phyloP scores from a whole-genome alignment of 2,797 vertebrate species.

The Iguana delicatissima region DNA sequence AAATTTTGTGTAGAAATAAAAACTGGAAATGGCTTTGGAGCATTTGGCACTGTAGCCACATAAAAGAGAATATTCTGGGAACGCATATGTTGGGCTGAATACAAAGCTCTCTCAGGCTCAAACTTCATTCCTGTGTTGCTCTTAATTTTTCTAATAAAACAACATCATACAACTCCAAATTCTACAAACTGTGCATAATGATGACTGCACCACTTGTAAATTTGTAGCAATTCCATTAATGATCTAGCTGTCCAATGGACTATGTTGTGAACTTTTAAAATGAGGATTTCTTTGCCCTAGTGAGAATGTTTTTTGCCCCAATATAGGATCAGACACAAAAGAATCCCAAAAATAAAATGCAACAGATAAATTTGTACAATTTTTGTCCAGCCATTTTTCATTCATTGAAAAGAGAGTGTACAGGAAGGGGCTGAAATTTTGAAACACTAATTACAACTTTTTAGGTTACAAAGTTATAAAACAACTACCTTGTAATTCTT shows the following conservation, averaged over 20 bases:
- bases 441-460: no score
- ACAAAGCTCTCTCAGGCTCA: background rate
- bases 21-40: background rate
- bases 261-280: background rate
- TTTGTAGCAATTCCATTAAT: background rate
- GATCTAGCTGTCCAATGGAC: background rate
- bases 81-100: background rate
- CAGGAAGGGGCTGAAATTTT: no score
- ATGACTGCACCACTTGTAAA: background rate
- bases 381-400: no score
- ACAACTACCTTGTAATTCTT: no score
- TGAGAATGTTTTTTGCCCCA: no score
- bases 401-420: no score
- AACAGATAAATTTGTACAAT: no score
- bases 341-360: no score
- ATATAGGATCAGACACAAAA: no score
- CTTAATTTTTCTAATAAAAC: background rate
- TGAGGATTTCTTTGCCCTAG: background rate
- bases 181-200: background rate
- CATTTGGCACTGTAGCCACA: background rate
- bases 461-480: no score
- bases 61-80: background rate
- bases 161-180: background rate
- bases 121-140: background rate
- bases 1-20: background rate